These are phyloP conservation scores for Thermophis baileyi DNA, from an alignment of 2,113 vertebrate genomes.

Conservation along the genomic window DNA sequence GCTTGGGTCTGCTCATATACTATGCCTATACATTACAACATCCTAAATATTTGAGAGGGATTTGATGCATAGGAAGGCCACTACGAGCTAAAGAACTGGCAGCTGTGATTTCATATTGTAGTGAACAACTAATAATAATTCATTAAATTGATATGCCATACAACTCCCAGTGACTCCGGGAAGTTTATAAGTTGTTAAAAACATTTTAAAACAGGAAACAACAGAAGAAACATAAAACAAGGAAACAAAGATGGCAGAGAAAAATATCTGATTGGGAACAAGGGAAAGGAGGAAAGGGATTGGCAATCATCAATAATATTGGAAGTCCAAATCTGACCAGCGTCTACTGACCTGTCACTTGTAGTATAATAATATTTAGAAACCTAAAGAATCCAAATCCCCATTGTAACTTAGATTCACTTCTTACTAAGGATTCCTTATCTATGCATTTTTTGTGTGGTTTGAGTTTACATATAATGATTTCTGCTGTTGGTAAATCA, in stretches of 20 bases:
- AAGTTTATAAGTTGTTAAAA: background rate
- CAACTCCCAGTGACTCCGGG: background rate
- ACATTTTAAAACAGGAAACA: background rate
- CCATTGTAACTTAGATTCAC: background rate
- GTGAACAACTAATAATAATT: background rate
- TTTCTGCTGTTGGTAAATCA: conserved; percentile 10
- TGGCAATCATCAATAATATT: background rate
- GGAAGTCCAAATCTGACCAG: background rate
- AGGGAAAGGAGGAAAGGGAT: background rate
- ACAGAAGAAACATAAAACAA: background rate
- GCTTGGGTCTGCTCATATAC: background rate
- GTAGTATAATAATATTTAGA: background rate
- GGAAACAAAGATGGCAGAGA: background rate
- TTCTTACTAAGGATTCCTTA: background rate
- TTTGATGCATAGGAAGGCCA: background rate
- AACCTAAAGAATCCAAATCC: background rate
- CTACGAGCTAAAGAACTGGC: background rate
- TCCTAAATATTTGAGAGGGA: background rate
- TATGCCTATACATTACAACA: background rate
- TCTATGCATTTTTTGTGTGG: conserved; percentile 1
- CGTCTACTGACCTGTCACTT: background rate
- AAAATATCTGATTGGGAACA: background rate
- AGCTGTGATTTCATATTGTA: background rate
- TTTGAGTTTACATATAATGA: background rate
- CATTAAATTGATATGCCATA: background rate